Evolutionary conservation across 35 echinoderm and acorn worm genomes (phyloP).

Genomic region (Nesometra sesokonis): DNA sequence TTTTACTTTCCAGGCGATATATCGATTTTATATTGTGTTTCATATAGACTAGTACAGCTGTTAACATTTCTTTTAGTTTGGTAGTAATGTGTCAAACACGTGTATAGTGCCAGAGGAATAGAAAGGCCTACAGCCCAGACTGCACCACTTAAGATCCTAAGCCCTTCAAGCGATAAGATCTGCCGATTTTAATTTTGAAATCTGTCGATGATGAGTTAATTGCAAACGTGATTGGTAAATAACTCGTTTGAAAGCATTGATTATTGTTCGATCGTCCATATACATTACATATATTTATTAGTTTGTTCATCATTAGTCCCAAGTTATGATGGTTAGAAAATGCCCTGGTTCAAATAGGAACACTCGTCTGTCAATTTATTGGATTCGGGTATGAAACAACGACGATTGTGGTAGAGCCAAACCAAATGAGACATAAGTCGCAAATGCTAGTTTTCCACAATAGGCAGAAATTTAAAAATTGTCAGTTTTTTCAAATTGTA

Average conservation of each 20-base stretch:
- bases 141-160: not conserved
- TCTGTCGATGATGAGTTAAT: not conserved
- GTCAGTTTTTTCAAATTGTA: too few relatives aligned
- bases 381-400: too few relatives aligned
- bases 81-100: conserved; percentile 11
- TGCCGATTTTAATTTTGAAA: not conserved
- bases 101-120: not conserved
- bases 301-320: not conserved
- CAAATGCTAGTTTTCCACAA: too few relatives aligned
- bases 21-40: conserved; percentile 15
- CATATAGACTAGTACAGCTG: conserved; percentile 5
- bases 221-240: not conserved
- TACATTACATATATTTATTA: not conserved
- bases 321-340: not conserved
- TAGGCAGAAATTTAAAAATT: too few relatives aligned
- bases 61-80: conserved; percentile 18
- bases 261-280: not conserved
- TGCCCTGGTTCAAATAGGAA: too few relatives aligned
- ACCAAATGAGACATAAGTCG: too few relatives aligned
- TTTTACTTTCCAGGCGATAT: not conserved
- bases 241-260: not conserved
- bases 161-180: not conserved
- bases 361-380: too few relatives aligned
- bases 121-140: not conserved
- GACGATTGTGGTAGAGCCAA: too few relatives aligned